Evolutionary conservation across 37 sponge, comb jelly and placozoan species (phyloP).

Genomic region (Hexactinellida sp.): DNA sequence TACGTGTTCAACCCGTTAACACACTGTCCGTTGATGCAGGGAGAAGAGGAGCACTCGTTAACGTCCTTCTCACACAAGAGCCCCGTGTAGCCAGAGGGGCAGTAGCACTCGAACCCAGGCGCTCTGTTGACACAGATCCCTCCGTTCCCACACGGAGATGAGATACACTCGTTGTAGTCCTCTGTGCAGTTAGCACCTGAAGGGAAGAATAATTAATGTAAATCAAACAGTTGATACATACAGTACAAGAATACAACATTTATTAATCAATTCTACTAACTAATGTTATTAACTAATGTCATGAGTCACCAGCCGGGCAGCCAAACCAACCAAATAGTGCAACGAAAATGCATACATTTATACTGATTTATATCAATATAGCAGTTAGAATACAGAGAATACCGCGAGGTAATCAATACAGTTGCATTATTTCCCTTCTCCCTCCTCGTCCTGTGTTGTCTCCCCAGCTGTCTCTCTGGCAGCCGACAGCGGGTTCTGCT

Average conservation of each 20-base stretch:
- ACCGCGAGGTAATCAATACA: neutral
- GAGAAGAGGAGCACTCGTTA: slow-evolving; percentile 29
- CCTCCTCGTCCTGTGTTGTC: neutral
- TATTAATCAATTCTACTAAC: too few species aligned
- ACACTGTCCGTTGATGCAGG: slow-evolving; percentile 36
- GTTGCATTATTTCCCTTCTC: neutral
- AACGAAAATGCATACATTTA: too few species aligned
- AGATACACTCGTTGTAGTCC: slow-evolving; percentile 24
- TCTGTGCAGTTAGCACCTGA: slow-evolving; percentile 19
- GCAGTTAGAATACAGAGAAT: too few species aligned
- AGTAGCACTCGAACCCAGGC: slow-evolving; percentile 25
- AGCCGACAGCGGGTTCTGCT: neutral
- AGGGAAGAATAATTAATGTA: neutral
- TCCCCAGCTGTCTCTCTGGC: neutral
- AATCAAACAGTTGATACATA: neutral
- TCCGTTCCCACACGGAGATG: slow-evolving; percentile 18
- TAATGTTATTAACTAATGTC: too few species aligned
- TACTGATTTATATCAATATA: too few species aligned
- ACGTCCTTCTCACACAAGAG: slow-evolving; percentile 34
- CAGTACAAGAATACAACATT: too few species aligned
- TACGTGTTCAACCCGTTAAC: slow-evolving; percentile 18
- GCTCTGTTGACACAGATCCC: slow-evolving; percentile 16
- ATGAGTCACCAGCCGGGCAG: too few species aligned
- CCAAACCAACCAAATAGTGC: too few species aligned
- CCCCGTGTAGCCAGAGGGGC: slow-evolving; percentile 45